phyloP scores from a whole-genome alignment of 30 jellyfish, hydroid and myxozoan species.

The Sanderia malayensis region DNA sequence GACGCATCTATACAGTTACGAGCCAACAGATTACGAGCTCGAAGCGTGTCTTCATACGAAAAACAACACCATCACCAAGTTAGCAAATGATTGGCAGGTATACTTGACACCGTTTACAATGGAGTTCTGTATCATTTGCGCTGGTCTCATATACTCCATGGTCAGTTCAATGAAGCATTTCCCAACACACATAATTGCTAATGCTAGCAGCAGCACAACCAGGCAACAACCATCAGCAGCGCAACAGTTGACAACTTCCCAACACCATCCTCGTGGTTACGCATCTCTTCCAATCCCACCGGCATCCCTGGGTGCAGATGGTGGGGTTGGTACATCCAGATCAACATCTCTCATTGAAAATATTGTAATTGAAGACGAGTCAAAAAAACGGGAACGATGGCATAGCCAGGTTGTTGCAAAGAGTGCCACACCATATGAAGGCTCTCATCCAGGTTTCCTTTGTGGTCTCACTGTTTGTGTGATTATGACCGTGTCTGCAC shows the following conservation, averaged over 20 bases:
- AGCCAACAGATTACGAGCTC: not conserved
- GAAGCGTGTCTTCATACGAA: not conserved
- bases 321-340: no score
- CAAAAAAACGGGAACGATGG: not conserved
- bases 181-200: not conserved
- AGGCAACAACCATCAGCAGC: not conserved
- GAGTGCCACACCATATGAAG: constrained; percentile 5
- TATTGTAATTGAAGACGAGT: no score
- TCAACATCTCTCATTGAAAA: no score
- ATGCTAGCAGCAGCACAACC: no score
- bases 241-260: not conserved
- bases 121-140: constrained; percentile 42
- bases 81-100: constrained; percentile 1
- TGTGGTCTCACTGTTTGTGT: constrained; percentile 44
- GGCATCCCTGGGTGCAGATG: no score
- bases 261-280: not conserved
- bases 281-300: not conserved
- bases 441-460: constrained; percentile 51
- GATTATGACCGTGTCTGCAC: constrained; percentile 30
- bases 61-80: constrained; percentile 15
- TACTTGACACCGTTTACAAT: constrained; percentile 24
- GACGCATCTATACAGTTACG: constrained; percentile 1
- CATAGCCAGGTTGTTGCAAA: not conserved
- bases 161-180: constrained; percentile 29
- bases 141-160: constrained; percentile 38